Base-by-base conservation (phyloP, 2,797 vertebrate genomes). In the Oryzias sinensis region DNA sequence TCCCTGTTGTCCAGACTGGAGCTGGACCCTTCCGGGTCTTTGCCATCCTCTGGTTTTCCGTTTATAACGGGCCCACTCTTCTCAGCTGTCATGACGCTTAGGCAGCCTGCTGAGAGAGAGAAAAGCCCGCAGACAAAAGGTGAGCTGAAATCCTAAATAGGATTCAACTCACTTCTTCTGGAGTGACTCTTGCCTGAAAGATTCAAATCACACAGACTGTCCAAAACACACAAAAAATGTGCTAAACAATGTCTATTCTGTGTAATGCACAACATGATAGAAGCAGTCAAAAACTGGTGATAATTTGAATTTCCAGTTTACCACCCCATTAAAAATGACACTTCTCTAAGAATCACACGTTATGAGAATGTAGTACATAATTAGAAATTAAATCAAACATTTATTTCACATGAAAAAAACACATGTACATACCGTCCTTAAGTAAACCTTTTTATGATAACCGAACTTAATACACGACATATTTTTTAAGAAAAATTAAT, bases 51-150 rank as follows among this genome's bases (percentile, higher is more conserved):
- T 50, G 95, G 91, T 87, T 98, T 98, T 83, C 96, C 96, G 46
- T 98, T 97, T 89, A 95, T 93, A 70, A 96, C 92, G 72, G 97
- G 95, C 86, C 94, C 93, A 56, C 93, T 94, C 91, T 98, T 97
- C 89, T 98, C 97, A 85, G 94, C 95, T 91, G 95, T 97, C 97
- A 99, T 99, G 94, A 91, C 92, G 90, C 87, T 90, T 76, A 73
- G 80, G 89, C 89, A 93, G 91, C 89, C 93, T 89, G 70, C 87
- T 87, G 76, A 73, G 70, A 62, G 33, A 53, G 27, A 41, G 44
- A 42, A 25, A 51, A 33, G 53, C 40, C 29, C 49, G 15, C n/a
- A 62, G 6, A 67, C 13, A 59, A 33, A 72, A 66, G 51, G 13
- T 59, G 54, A 74, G 65, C 42, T 47, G 68, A 67, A 65, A 53